Base-by-base conservation (phyloP, 2,113 vertebrate genomes). In the Podarcis cretensis region DNA sequence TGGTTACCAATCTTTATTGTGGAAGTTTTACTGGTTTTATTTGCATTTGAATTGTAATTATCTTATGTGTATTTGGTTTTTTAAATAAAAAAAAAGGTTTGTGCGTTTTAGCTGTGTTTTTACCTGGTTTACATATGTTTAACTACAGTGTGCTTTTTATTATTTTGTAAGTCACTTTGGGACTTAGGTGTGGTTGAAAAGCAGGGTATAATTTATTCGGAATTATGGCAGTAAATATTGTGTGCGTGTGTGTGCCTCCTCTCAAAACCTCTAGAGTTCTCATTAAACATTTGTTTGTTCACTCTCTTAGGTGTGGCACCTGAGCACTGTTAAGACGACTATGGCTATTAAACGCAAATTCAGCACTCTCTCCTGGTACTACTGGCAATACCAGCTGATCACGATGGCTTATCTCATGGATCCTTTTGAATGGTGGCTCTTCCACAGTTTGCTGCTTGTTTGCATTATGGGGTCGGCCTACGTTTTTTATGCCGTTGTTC, bases 351-450 rank as follows among this genome's bases (percentile, higher is more conserved):
- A 96, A 93, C 96, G 94, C 78, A 89, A 97, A 82, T 97, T 96
- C 91, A 97, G 98, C 25, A 98, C 98, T 82, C 85, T 99, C 65
- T 96, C 97, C 89, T 99, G 99, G 99, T 96, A 99, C 25, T 98
- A 98, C 96, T 99, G 98, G 96, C 99, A 99, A 95, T 99, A 98
- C 81, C 97, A 99, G 85, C 98, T 99, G n/a, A 97, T 99, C 93
- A 99, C 98, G 0, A 98, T 98, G 95, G 98, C 98, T 90, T 98
- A 98, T 12, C 98, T 99, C 81, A 96, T 99, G 96, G 99, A 99
- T 94, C 98, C 98, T 8, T 99, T 98, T 98, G 98, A 99, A 81
- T 97, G 98, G 88, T 96, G 98, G 40, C 96, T 99, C 90, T 98
- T 99, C 95, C 98, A 99, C 94, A 97, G 97, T 2, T 92, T 99